Percentiles rank a stretch among this genome's conserved stretches.
phyloP scores from a whole-genome alignment of 2,797 vertebrate genomes.

The Delichon dasypus region DNA sequence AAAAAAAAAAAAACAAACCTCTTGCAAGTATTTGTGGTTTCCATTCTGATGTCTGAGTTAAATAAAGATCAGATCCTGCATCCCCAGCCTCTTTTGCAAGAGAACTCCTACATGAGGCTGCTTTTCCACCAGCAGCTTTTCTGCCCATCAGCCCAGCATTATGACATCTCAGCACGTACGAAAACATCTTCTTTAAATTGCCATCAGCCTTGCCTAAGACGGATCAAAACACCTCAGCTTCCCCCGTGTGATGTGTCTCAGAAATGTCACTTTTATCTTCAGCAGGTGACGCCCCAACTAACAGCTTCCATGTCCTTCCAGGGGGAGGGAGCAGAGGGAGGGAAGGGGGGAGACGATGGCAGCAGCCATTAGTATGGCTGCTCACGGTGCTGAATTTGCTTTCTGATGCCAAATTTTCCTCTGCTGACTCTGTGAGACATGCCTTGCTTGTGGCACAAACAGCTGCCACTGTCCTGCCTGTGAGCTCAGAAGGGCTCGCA shows the following conservation, averaged over 20 bases:
- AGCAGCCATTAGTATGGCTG: background rate
- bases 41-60: background rate
- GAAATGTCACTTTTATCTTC: background rate
- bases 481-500: background rate
- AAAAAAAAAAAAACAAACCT: background rate
- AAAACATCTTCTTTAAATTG: constrained; percentile 23
- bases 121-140: background rate
- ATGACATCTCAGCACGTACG: background rate
- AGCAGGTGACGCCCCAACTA: background rate
- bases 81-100: background rate
- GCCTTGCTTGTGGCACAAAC: background rate
- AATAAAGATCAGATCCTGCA: background rate
- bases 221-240: background rate
- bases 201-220: background rate
- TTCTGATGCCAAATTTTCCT: background rate
- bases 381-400: background rate
- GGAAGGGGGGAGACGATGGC: background rate
- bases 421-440: background rate
- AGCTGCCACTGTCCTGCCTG: background rate
- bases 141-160: background rate
- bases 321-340: background rate
- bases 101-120: background rate
- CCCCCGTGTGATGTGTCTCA: background rate
- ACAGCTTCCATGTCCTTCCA: background rate
- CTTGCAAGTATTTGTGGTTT: background rate